Percentiles rank a stretch among this genome's conserved stretches.
These are phyloP conservation scores for Ptiloglossa arizonensis DNA, from an alignment of 1,140 invertebrate genomes.

Conservation along the genomic window DNA sequence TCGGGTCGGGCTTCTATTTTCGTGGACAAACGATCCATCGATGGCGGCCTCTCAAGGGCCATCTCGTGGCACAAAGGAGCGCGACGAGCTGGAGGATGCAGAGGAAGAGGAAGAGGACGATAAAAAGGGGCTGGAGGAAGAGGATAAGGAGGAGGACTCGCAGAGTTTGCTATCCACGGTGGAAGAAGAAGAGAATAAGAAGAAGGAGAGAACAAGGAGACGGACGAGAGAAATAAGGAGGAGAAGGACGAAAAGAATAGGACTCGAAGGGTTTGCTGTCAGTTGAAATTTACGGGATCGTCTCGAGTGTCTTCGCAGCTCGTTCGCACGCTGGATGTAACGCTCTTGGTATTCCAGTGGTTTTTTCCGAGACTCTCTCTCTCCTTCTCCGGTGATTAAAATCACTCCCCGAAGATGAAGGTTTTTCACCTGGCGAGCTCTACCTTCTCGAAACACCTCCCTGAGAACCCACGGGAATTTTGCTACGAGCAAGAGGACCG, in stretches of 20 bases:
- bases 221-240: background rate
- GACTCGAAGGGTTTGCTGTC: background rate
- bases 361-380: background rate
- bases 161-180: too few relatives aligned
- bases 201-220: background rate
- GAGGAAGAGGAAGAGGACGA: background rate
- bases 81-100: slow-evolving; percentile 26
- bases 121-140: too few relatives aligned
- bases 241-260: background rate
- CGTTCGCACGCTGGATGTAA: background rate
- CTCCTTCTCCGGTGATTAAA: background rate
- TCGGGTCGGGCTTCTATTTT: slow-evolving; percentile 49
- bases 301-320: background rate
- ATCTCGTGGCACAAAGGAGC: slow-evolving; percentile 31
- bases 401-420: slow-evolving; percentile 1
- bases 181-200: too few relatives aligned
- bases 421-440: background rate
- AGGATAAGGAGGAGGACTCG: background rate
- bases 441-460: background rate
- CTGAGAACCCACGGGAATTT: too few relatives aligned
- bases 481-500: too few relatives aligned
- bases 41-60: slow-evolving; percentile 31
- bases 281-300: slow-evolving; percentile 10
- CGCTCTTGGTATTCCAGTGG: background rate
- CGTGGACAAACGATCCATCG: slow-evolving; percentile 45